phyloP scores from a whole-genome alignment of 2,888 invertebrate genomes.

The Loripinus fragilis region DNA sequence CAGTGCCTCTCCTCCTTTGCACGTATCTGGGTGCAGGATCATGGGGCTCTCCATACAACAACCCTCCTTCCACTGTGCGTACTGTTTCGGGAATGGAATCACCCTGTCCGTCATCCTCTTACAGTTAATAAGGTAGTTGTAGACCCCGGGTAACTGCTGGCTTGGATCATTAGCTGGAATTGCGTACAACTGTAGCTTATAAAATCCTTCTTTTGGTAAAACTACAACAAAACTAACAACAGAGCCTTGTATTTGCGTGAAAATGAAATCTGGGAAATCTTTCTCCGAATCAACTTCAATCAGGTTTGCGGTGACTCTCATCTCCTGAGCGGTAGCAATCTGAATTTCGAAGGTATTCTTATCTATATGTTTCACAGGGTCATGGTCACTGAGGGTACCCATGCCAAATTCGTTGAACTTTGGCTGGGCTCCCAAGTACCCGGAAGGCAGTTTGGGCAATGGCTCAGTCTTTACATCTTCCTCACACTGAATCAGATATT shows the following conservation, averaged over 20 bases:
- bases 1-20: conserved; percentile 65
- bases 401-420: conserved; percentile 81
- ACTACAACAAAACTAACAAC: conserved; percentile 76
- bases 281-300: conserved; percentile 78
- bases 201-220: conserved; percentile 80
- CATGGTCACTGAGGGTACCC: conserved; percentile 76
- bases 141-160: conserved; percentile 83
- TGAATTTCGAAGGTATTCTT: conserved; percentile 76
- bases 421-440: conserved; percentile 83
- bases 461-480: conserved; percentile 79
- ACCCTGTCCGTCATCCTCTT: conserved; percentile 67
- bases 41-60: conserved; percentile 82
- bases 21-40: conserved; percentile 67
- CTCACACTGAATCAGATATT: conserved; percentile 81
- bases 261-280: conserved; percentile 79
- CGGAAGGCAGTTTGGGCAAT: conserved; percentile 81
- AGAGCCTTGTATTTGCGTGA: conserved; percentile 78
- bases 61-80: conserved; percentile 84
- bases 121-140: conserved; percentile 83
- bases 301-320: conserved; percentile 82
- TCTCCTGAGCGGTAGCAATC: conserved; percentile 73
- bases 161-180: conserved; percentile 79
- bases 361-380: conserved; percentile 81
- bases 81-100: conserved; percentile 83
- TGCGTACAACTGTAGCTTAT: conserved; percentile 83